Conservation (phyloP, 1,140 invertebrate genomes). For the Neodiprion virginianus region DNA sequence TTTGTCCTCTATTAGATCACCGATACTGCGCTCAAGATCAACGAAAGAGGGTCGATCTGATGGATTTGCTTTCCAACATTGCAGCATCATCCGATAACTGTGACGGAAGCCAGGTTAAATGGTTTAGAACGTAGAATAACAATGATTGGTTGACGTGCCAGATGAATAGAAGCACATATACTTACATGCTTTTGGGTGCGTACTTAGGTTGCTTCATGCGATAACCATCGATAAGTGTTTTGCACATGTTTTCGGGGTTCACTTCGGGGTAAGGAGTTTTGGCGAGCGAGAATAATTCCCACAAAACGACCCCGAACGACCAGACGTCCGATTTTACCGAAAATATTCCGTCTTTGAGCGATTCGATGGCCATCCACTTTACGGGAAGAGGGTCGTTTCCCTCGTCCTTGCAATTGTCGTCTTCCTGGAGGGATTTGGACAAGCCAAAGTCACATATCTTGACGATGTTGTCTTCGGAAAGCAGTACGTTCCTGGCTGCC, state of each 20-base stretch:
- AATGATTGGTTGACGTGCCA: neutral
- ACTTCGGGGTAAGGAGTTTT: constrained; percentile 88
- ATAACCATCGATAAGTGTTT: constrained; percentile 82
- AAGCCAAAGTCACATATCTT: constrained; percentile 99
- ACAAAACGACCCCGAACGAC: constrained; percentile 92
- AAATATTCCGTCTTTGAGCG: constrained; percentile 79
- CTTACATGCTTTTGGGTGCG: constrained; percentile 77
- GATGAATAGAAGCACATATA: constrained; percentile 21
- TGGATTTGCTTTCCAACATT: constrained; percentile 86
- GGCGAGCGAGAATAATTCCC: constrained; percentile 94
- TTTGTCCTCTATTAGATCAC: constrained; percentile 80
- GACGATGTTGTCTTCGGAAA: constrained; percentile 86
- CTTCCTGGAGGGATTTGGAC: constrained; percentile 90
- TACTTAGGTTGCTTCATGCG: constrained; percentile 85
- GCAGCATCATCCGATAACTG: constrained; percentile 83
- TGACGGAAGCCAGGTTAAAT: constrained; percentile 35
- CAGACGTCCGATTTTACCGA: constrained; percentile 92
- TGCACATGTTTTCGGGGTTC: constrained; percentile 74
- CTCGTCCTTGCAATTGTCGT: constrained; percentile 92
- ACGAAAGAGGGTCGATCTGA: constrained; percentile 79
- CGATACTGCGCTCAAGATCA: constrained; percentile 76
- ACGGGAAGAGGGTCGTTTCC: constrained; percentile 80
- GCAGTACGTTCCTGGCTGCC: constrained; percentile 92
- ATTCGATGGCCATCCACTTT: constrained; percentile 86
- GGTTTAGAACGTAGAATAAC: neutral